Evolutionary conservation across 2,797 vertebrate species (phyloP).

Genomic region (Psittacula echo): DNA sequence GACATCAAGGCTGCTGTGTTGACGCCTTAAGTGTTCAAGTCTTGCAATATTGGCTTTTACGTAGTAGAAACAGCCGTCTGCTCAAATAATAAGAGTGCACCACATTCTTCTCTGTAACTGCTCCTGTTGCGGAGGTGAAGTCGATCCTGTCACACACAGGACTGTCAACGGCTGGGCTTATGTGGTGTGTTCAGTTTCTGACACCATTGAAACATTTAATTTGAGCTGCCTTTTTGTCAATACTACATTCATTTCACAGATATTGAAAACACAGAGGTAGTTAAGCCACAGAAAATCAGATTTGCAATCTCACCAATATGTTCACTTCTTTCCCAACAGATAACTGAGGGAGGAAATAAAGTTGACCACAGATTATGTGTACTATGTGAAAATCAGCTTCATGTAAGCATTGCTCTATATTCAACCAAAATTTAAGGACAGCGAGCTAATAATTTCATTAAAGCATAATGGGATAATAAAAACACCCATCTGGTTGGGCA

Average conservation of each 20-base stretch:
- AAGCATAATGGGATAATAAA: neutral
- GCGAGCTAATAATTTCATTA: neutral
- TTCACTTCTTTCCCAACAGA: neutral
- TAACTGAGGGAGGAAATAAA: neutral
- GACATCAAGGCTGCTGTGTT: neutral
- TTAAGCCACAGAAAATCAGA: neutral
- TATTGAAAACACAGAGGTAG: neutral
- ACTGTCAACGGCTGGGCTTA: neutral
- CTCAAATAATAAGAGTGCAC: neutral
- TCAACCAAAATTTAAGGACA: neutral
- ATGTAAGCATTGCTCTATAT: neutral
- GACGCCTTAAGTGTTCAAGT: neutral
- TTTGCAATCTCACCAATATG: neutral
- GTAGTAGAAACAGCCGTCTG: neutral
- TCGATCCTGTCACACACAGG: neutral
- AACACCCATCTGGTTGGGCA: neutral
- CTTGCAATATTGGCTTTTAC: neutral
- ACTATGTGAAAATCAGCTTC: neutral
- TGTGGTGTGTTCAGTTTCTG: rapidly evolving
- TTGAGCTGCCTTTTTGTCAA: neutral
- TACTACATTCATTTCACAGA: neutral
- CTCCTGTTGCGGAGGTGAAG: neutral
- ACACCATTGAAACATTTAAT: neutral
- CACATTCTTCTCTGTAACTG: neutral
- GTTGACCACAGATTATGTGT: neutral